Evolutionary conservation across 2,113 vertebrate species (phyloP).

Genomic region (Erythrolamprus reginae): DNA sequence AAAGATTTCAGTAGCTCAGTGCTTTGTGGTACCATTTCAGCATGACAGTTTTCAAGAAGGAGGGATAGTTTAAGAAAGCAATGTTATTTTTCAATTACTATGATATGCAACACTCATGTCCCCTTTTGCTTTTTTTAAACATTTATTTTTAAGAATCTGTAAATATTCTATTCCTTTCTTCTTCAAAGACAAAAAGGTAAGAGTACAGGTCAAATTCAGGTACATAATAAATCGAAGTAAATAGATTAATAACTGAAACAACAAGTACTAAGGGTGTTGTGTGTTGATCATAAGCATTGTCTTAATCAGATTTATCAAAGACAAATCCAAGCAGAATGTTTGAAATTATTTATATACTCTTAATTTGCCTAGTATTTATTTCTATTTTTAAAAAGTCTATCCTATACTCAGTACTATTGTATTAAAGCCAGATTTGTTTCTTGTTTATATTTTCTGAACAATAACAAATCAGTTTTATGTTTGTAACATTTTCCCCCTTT

Average conservation of each 20-base stretch:
- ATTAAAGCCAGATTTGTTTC: not conserved
- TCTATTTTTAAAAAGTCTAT: not conserved
- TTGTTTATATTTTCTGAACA: not conserved
- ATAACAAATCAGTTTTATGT: fast-evolving
- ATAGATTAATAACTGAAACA: not conserved
- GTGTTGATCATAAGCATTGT: not conserved
- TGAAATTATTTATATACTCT: conserved; percentile 1
- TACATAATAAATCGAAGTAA: not conserved
- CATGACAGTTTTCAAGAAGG: not conserved
- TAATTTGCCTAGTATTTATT: not conserved
- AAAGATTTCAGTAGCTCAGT: not conserved
- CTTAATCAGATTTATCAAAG: conserved; percentile 1
- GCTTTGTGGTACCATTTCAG: not conserved
- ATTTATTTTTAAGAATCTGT: conserved; percentile 3
- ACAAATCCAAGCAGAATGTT: conserved; percentile 11
- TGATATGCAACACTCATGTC: not conserved
- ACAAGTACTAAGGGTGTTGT: conserved; percentile 9
- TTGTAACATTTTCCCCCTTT: not conserved
- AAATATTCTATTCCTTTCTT: conserved; percentile 11
- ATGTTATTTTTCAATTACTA: not conserved
- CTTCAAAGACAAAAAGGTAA: conserved; percentile 4
- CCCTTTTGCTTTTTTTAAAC: conserved; percentile 8
- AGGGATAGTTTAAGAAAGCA: not conserved
- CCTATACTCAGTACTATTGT: not conserved
- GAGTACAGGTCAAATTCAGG: conserved; percentile 22